These are phyloP conservation scores for Grallaria varia DNA, from an alignment of 2,113 vertebrate species.

Conservation along the genomic window DNA sequence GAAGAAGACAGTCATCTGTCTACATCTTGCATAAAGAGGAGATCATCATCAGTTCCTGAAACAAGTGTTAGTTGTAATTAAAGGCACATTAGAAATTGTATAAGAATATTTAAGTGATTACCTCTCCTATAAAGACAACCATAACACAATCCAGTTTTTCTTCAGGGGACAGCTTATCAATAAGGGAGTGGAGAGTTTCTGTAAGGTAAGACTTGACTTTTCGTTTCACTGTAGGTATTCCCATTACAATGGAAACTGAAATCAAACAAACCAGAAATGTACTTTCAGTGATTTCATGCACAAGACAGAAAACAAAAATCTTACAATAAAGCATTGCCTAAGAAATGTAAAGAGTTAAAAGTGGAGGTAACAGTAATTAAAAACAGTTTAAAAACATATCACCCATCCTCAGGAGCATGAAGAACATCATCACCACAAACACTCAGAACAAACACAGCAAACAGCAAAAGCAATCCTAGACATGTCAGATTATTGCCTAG, in stretches of 20 bases:
- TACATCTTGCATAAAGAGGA: neutral
- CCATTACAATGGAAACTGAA: conserved; percentile 98
- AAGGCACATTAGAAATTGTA: neutral
- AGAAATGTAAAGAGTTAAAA: neutral
- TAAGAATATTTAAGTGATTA: conserved; percentile 64
- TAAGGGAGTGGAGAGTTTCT: conserved; percentile 94
- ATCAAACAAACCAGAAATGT: conserved; percentile 43
- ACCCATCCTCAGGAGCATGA: neutral
- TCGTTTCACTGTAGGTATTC: conserved; percentile 96
- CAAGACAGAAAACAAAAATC: neutral
- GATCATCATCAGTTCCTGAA: neutral
- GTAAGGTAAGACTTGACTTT: conserved; percentile 97
- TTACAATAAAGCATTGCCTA: neutral
- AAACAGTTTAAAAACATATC: neutral
- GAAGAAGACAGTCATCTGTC: neutral
- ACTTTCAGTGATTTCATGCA: neutral
- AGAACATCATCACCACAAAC: neutral
- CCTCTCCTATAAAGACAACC: conserved; percentile 96
- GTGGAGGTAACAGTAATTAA: neutral
- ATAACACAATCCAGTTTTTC: conserved; percentile 97
- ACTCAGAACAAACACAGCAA: neutral
- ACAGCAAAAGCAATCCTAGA: neutral
- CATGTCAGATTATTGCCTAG: neutral
- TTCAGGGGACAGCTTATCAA: conserved; percentile 93
- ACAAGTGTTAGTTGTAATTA: neutral